Percentiles rank a stretch among this genome's conserved stretches.
These are phyloP conservation scores for Tetrax tetrax DNA, from an alignment of 2,113 vertebrate species.

Conservation along the genomic window DNA sequence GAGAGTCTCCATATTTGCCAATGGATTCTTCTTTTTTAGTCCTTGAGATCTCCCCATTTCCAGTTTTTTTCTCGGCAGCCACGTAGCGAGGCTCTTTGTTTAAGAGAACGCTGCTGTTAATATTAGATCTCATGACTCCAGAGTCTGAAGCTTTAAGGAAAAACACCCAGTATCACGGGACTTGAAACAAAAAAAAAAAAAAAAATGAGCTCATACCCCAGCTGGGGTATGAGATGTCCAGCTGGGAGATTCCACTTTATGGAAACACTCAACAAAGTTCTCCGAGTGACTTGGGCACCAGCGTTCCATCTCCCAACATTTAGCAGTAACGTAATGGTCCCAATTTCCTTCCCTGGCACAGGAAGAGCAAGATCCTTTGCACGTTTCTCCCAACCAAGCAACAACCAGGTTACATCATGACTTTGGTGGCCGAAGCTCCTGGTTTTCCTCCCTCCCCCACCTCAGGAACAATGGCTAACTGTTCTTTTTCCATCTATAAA, in stretches of 20 bases:
- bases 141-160: not conserved
- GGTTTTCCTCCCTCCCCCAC: not conserved
- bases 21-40: not conserved
- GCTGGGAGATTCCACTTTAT: not conserved
- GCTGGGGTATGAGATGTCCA: constrained; percentile 29
- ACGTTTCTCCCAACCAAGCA: not conserved
- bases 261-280: not conserved
- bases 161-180: not conserved
- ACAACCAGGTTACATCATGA: constrained; percentile 53
- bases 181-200: not conserved
- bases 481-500: constrained; percentile 71
- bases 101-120: not conserved
- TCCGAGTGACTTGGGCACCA: not conserved
- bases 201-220: constrained; percentile 17
- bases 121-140: not conserved
- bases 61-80: not conserved
- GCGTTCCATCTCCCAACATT: not conserved
- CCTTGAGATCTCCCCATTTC: not conserved
- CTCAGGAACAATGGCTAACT: constrained; percentile 58
- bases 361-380: constrained; percentile 13
- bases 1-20: not conserved
- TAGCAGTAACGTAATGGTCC: not conserved
- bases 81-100: not conserved
- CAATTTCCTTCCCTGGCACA: not conserved
- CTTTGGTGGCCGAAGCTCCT: constrained; percentile 20